These are phyloP conservation scores for Idaea dimidiata DNA, from an alignment of 2,888 invertebrate genomes.

Conservation along the genomic window DNA sequence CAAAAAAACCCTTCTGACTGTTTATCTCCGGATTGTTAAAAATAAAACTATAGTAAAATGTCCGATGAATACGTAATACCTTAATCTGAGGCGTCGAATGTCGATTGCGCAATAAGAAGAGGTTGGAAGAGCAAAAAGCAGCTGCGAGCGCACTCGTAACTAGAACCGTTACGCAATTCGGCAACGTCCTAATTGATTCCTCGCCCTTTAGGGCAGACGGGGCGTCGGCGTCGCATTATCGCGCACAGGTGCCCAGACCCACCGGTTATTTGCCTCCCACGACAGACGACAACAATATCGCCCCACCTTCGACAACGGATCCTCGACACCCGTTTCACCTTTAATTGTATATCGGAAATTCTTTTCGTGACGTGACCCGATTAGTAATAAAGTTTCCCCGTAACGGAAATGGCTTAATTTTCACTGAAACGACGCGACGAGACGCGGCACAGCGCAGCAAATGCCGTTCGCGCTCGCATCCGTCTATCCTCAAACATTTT, in stretches of 20 bases:
- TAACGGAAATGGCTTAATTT: conserved; percentile 71
- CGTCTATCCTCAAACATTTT: conserved; percentile 45
- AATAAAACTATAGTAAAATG: conserved; percentile 56
- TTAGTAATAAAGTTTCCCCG: conserved; percentile 64
- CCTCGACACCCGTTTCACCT: conserved; percentile 61
- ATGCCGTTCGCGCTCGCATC: conserved; percentile 30
- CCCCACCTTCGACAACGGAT: conserved; percentile 57
- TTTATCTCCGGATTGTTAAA: conserved; percentile 33
- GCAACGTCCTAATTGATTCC: conserved; percentile 78
- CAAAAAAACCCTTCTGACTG: conserved; percentile 27
- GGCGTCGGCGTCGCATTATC: conserved; percentile 66
- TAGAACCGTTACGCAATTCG: conserved; percentile 76
- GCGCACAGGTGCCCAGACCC: conserved; percentile 72
- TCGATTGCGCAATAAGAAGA: conserved; percentile 75
- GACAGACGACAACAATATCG: conserved; percentile 62
- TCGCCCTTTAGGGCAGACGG: conserved; percentile 76
- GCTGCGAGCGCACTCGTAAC: conserved; percentile 73
- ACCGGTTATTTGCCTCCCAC: conserved; percentile 64
- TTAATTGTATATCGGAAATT: conserved; percentile 74
- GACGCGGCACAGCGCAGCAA: conserved; percentile 31
- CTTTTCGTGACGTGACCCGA: conserved; percentile 68
- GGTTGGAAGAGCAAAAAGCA: conserved; percentile 77
- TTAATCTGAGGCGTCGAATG: conserved; percentile 71
- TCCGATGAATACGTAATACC: conserved; percentile 70
- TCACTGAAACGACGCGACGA: conserved; percentile 30